A percentile compares a stretch with the other conserved stretches of the same genome.
These are phyloP conservation scores for Pholis gunnellus DNA, from an alignment of 2,113 vertebrate genomes.

Conservation along the genomic window DNA sequence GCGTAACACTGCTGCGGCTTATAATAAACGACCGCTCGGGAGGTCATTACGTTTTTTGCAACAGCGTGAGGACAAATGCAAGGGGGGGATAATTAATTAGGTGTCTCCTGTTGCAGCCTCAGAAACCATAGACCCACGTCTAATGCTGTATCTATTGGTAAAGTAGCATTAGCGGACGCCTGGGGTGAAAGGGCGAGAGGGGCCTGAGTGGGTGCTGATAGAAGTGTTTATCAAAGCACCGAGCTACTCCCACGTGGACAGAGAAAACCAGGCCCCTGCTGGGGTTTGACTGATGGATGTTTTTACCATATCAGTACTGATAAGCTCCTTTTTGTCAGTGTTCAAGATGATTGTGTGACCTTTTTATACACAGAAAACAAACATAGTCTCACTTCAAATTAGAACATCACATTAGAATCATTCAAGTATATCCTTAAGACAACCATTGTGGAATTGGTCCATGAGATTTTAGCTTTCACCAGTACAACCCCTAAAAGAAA, in stretches of 20 bases:
- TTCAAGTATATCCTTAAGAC: neutral
- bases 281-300: constrained; percentile 2
- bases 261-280: constrained; percentile 38
- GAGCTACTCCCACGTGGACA: constrained; percentile 55
- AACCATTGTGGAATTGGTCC: neutral
- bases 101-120: constrained; percentile 69
- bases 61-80: constrained; percentile 72
- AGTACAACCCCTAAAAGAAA: constrained; percentile 40
- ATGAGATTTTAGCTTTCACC: neutral
- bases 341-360: constrained; percentile 11
- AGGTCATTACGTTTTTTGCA: constrained; percentile 83
- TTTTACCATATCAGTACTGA: constrained; percentile 21
- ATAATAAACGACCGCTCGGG: constrained; percentile 83
- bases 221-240: constrained; percentile 61
- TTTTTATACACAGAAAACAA: constrained; percentile 9
- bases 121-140: constrained; percentile 67
- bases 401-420: neutral
- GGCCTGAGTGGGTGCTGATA: constrained; percentile 61
- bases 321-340: constrained; percentile 16
- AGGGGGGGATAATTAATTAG: constrained; percentile 82
- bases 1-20: constrained; percentile 59
- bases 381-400: neutral
- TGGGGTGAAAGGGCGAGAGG: constrained; percentile 58
- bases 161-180: constrained; percentile 52
- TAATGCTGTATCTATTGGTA: constrained; percentile 67